Base-by-base conservation (phyloP, 2,797 vertebrate genomes). In the Onychomys torridus region DNA sequence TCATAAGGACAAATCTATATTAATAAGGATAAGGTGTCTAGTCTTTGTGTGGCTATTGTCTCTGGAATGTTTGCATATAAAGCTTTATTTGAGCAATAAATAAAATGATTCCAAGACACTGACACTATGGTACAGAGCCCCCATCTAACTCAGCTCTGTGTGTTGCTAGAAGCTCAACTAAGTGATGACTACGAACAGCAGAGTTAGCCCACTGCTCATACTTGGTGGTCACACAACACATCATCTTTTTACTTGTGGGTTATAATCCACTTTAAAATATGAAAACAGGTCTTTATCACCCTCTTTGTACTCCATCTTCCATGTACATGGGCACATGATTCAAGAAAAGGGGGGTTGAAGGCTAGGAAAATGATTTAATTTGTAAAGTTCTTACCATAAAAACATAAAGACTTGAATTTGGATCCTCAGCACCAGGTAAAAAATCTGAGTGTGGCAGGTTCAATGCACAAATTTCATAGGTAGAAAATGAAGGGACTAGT, bases 51-150 rank as follows among this genome's bases (percentile, higher is more conserved):
- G 27, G n/a, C 55, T 95, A 10, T 52, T 78, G 8, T 78, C 59
- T 77, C 57, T 88, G 52, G 75, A 67, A 83, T 3, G 49, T 89
- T 95, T 93, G 7, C n/a, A 96, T 91, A 89, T 40, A 67, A 90
- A 9, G 55, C 10, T 78, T 43, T 76, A 40, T 88, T 79, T 82
- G 61, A 77, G 32, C 91, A 23, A 16, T 59, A 55, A 88, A 43
- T 65, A 40, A 81, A 94, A 79, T 37, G 6, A 6, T 71, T 84
- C n/a, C 13, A 37, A 65, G 88, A 84, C 87, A 88, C 27, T 88
- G 29, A 57, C n/a, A 69, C 10, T 55, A 6, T 57, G 19, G 77
- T n/a, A 19, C 63, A 85, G n/a, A 94, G 88, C 37, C 7, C 67
- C 67, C 89, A 11, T 84, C 25, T 65, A 91, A 82, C 40, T 32